Percentiles rank a stretch among this genome's conserved stretches.
These are phyloP conservation scores for Eilema caniola DNA, from an alignment of 2,888 invertebrate genomes.

Conservation along the genomic window DNA sequence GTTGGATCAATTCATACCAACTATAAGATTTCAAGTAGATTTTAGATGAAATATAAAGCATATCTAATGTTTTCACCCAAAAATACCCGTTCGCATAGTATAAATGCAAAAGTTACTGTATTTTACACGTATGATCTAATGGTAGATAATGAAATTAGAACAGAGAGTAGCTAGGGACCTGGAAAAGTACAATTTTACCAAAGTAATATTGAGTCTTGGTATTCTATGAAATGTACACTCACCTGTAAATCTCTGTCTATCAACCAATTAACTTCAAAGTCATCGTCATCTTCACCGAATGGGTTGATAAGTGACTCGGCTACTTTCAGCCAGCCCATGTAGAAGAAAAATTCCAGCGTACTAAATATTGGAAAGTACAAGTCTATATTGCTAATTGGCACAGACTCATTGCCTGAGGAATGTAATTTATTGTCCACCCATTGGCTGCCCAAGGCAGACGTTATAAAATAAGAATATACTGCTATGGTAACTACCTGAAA, in stretches of 20 bases:
- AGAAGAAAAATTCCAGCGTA: slow-evolving; percentile 95
- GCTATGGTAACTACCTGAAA: slow-evolving; percentile 94
- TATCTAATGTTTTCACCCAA: too few relatives aligned
- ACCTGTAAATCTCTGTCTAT: slow-evolving; percentile 96
- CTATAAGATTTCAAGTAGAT: too few relatives aligned
- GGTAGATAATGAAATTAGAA: not conserved
- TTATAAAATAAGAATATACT: slow-evolving; percentile 96
- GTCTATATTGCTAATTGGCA: slow-evolving; percentile 89
- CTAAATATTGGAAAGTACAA: slow-evolving; percentile 96
- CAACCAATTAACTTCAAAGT: slow-evolving; percentile 97
- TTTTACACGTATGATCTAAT: not conserved
- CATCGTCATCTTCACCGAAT: slow-evolving; percentile 96
- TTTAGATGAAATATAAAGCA: too few relatives aligned
- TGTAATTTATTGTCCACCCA: slow-evolving; percentile 90
- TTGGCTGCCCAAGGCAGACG: slow-evolving; percentile 95
- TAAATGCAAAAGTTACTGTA: too few relatives aligned
- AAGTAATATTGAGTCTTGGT: not conserved
- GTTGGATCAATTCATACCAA: too few relatives aligned
- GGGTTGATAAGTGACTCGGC: slow-evolving; percentile 97
- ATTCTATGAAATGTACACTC: slow-evolving; percentile 41
- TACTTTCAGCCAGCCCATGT: slow-evolving; percentile 97
- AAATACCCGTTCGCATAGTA: too few relatives aligned
- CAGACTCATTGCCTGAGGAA: slow-evolving; percentile 56
- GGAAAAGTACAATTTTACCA: not conserved
- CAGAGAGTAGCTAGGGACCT: not conserved